Percentiles rank a stretch among this genome's conserved stretches.
Evolutionary conservation across 2,888 invertebrate genomes (phyloP).

Genomic region (Xestia rhomboidea): DNA sequence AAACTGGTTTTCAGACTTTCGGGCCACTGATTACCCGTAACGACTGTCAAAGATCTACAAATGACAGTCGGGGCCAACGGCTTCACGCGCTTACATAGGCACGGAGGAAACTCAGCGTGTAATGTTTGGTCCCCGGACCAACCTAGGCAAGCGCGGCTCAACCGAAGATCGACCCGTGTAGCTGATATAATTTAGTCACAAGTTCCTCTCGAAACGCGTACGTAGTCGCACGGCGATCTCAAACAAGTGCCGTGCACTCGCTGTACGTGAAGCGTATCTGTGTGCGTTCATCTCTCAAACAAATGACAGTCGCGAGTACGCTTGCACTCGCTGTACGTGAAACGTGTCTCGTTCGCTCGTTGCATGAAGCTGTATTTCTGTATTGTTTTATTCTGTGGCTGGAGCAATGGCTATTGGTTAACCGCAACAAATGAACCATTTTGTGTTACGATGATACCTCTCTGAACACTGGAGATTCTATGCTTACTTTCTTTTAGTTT

Average conservation of each 20-base stretch:
- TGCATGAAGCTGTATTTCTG: constrained; percentile 1
- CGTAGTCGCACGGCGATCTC: neutral
- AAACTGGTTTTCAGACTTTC: neutral
- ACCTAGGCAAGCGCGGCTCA: neutral
- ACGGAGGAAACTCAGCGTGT: neutral
- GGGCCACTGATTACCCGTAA: neutral
- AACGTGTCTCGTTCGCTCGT: neutral
- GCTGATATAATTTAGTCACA: too few relatives aligned
- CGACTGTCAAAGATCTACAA: neutral
- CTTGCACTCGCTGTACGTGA: neutral
- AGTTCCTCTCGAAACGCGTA: neutral
- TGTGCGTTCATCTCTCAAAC: neutral
- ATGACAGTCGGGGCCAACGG: neutral
- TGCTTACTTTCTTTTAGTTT: constrained; percentile 1
- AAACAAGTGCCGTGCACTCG: neutral
- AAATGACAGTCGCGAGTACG: neutral
- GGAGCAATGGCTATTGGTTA: constrained; percentile 1
- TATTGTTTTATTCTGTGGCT: neutral
- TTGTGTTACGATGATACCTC: constrained; percentile 30
- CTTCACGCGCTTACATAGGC: neutral
- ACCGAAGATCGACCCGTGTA: neutral
- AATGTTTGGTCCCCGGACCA: too few relatives aligned
- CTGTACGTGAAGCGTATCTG: neutral
- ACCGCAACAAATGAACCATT: constrained; percentile 39
- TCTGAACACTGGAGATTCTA: neutral